Conservation (phyloP, 2,113 vertebrate species). For the Etheostoma cragini region DNA sequence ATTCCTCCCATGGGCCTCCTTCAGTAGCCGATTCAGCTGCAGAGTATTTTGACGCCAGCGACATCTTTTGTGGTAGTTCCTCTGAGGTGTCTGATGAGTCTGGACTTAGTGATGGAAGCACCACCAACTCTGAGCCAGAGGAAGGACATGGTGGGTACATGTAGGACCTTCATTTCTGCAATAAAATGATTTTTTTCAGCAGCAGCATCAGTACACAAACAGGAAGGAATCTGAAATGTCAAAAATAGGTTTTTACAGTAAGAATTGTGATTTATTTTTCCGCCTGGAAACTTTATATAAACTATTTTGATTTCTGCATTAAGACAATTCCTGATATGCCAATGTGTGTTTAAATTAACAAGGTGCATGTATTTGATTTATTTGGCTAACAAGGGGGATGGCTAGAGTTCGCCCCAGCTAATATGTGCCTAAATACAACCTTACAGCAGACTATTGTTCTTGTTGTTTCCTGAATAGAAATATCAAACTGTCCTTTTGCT, state of each 20-base stretch:
- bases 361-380: not conserved
- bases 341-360: no score
- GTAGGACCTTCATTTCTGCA: no score
- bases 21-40: conserved; percentile 89
- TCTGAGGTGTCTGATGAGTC: conserved; percentile 92
- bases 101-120: conserved; percentile 88
- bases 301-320: no score
- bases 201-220: not conserved
- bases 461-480: not conserved
- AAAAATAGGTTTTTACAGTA: not conserved
- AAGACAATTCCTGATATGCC: no score
- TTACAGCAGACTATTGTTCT: not conserved
- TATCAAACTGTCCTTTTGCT: not conserved
- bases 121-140: conserved; percentile 87
- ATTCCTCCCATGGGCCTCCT: conserved; percentile 66
- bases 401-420: no score
- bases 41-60: conserved; percentile 93
- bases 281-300: no score
- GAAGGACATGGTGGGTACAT: conserved; percentile 78
- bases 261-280: not conserved
- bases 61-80: conserved; percentile 87
- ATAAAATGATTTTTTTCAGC: not conserved
- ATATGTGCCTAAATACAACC: no score
- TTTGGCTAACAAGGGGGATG: not conserved
- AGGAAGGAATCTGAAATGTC: no score